Evolutionary conservation across 2,888 invertebrate genomes (phyloP), one percentile per base, ranked within the genome.

Genomic region (Stegophylla sp.): DNA sequence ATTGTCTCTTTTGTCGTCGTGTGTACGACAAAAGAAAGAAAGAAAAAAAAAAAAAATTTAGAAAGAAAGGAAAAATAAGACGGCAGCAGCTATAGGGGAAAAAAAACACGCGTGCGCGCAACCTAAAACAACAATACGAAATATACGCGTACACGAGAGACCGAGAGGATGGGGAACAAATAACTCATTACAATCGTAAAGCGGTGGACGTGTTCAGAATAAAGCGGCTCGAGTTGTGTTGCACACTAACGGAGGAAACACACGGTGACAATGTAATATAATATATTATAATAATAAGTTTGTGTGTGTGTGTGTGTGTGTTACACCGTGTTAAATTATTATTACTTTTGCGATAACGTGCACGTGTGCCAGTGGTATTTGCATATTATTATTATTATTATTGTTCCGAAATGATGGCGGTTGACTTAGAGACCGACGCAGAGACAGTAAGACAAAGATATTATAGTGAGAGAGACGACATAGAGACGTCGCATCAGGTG

Each of bases 171-270:
- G 59, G 61, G 61, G 71, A 79, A 79, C 79, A 79, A 79, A 79
- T 79, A 79, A 79, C 79, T 79, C 79, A 79, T 79, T 79, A 79
- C 61, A 63, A 79, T 71, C 79, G 79, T 79, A 79, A 79, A 79
- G 61, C 79, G 69, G 61, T 41, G 79, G 61, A 79, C 79, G 79
- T 79, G 79, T 79, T 79, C 61, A 61, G 79, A 79, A 79, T 79
- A 63, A 79, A n/a, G 28, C 26, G 26, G 23, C 48, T 34, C 34
- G 34, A 34, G 15, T 1, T 15, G 66, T 43, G 10, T 34, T 34
- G 34, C 7, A 7, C 34, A 34, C 15, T 59, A 34, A 28, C 56
- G 23, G n/a, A 17, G 34, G 51, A n/a, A n/a, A n/a, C n/a, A n/a
- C n/a, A n/a, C 41, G 23, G 23, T 10, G 26, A 73, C 48, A 20